Conservation (phyloP, 2,113 vertebrate species). For the Apodemus sylvaticus region DNA sequence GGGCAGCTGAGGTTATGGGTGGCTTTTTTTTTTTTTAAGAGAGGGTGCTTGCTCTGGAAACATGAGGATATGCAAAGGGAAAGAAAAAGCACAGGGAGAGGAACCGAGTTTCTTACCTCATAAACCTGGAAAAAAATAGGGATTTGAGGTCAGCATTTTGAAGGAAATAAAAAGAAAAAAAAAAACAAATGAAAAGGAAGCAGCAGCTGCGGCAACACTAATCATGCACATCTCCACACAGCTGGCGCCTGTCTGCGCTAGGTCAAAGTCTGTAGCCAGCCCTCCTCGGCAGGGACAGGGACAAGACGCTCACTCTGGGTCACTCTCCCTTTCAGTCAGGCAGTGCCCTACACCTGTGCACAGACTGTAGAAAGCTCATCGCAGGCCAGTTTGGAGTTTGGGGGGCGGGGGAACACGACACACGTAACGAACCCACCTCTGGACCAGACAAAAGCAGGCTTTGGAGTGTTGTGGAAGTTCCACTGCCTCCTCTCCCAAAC, state of each 20-base stretch:
- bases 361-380: neutral
- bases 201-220: slow-evolving; percentile 89
- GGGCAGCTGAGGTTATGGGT: slow-evolving; percentile 74
- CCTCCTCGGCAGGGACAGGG: neutral
- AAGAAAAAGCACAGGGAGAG: slow-evolving; percentile 59
- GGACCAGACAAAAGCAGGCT: neutral
- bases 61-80: slow-evolving; percentile 65
- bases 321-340: neutral
- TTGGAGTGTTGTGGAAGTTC: neutral
- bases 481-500: neutral
- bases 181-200: slow-evolving; percentile 82
- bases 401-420: neutral
- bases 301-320: neutral
- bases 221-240: slow-evolving; percentile 68
- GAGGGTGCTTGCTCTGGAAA: slow-evolving; percentile 39
- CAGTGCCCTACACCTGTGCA: neutral
- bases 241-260: neutral
- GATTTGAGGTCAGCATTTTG: slow-evolving; percentile 91
- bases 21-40: neutral
- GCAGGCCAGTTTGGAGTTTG: neutral
- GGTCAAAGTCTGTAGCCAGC: neutral
- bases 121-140: slow-evolving; percentile 94
- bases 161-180: slow-evolving; percentile 84
- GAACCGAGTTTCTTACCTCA: slow-evolving; percentile 91
- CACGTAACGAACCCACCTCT: neutral